Percentiles rank a stretch among this genome's conserved stretches.
Evolutionary conservation across 2,888 invertebrate species (phyloP).

Genomic region (Acanthosepion pharaonis): DNA sequence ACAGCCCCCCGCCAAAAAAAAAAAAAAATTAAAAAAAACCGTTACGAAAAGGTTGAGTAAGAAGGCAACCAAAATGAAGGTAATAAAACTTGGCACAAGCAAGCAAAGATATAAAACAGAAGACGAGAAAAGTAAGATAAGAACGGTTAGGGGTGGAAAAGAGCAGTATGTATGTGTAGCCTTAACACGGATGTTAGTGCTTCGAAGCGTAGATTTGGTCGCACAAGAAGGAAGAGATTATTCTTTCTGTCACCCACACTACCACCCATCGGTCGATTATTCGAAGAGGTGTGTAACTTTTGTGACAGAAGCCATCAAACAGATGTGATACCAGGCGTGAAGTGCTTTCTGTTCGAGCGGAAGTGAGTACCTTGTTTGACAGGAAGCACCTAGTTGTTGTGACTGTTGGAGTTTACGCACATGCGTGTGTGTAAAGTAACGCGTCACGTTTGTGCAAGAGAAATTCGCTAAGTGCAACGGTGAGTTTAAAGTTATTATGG

Average conservation of each 20-base stretch:
- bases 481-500: no score
- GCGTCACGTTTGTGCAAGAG: no score
- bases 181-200: not conserved
- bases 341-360: slow-evolving; percentile 11
- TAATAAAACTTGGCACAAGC: no score
- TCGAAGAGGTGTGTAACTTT: not conserved
- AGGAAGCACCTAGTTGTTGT: slow-evolving; percentile 9
- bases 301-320: slow-evolving; percentile 33
- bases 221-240: not conserved
- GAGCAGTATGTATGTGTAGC: not conserved
- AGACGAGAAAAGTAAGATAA: not conserved
- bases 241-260: not conserved
- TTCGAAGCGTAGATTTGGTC: not conserved
- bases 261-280: not conserved
- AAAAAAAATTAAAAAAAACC: no score
- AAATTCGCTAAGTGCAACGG: no score
- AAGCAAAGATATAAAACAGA: not conserved
- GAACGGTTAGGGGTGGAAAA: not conserved
- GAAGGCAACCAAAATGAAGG: no score
- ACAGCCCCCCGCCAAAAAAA: no score
- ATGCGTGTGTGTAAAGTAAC: not conserved
- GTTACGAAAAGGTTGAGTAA: no score
- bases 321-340: not conserved
- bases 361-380: slow-evolving; percentile 23
- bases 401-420: not conserved